phyloP scores from a whole-genome alignment of 2,113 vertebrate species.

The Chionis minor region DNA sequence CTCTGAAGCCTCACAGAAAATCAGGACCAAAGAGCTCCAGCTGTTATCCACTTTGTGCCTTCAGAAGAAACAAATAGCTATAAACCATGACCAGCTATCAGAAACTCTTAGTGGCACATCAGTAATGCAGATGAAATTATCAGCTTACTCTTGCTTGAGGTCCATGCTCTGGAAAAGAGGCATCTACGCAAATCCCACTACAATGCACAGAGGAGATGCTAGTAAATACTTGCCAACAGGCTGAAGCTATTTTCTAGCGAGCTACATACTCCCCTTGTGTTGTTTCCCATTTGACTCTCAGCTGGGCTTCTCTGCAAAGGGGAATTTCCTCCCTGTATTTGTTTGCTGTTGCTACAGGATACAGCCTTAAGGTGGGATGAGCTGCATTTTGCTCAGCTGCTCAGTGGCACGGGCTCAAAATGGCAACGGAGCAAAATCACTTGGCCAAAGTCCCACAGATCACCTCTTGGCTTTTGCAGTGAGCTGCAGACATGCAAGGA shows the following conservation, averaged over 20 bases:
- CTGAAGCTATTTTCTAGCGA: background rate
- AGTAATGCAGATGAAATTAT: background rate
- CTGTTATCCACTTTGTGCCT: background rate
- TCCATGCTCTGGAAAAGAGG: background rate
- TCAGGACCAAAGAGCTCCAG: background rate
- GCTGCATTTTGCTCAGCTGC: background rate
- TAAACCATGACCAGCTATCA: background rate
- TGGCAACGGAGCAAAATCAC: background rate
- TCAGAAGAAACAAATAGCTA: background rate
- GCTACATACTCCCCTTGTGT: background rate
- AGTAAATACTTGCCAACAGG: background rate
- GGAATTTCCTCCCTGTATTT: conserved; percentile 5
- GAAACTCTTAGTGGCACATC: background rate
- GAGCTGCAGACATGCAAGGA: background rate
- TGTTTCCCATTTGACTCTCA: background rate
- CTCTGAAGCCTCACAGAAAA: background rate
- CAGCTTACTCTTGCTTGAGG: background rate
- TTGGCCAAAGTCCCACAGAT: background rate
- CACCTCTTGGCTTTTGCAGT: background rate
- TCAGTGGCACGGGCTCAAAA: background rate
- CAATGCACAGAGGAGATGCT: background rate
- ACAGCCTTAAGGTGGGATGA: background rate
- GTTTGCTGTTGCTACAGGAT: background rate
- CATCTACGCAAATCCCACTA: background rate
- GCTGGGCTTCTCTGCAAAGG: background rate